phyloP scores from a whole-genome alignment of 2,113 vertebrate genomes.

The Rhombomys opimus region DNA sequence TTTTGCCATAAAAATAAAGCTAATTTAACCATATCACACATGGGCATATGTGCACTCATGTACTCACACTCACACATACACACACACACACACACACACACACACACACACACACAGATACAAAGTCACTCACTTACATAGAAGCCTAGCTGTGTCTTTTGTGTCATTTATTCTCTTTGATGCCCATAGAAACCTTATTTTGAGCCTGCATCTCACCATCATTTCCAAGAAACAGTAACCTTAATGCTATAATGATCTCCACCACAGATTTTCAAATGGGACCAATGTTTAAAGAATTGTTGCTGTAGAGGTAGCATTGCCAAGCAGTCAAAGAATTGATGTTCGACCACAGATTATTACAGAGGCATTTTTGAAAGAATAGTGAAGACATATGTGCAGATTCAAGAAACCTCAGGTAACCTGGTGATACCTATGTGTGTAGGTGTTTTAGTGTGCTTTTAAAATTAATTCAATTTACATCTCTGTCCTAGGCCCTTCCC shows the following conservation, averaged over 20 bases:
- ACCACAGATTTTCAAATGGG: not conserved
- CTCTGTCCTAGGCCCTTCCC: no score
- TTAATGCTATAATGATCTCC: not conserved
- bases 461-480: no score
- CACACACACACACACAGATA: not conserved
- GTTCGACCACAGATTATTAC: not conserved
- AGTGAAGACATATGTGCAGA: not conserved
- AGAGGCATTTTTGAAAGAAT: not conserved
- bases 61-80: not conserved
- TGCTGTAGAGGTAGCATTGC: no score
- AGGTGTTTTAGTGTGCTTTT: slow-evolving; percentile 9
- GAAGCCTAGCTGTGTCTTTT: not conserved
- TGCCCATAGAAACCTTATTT: not conserved
- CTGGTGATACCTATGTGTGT: not conserved
- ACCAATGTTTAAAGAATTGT: not conserved
- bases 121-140: not conserved
- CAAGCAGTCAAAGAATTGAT: not conserved
- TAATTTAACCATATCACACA: not conserved
- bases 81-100: not conserved
- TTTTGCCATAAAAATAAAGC: not conserved
- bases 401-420: not conserved
- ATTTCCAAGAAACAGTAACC: not conserved
- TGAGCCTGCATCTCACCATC: not conserved
- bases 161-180: slow-evolving; percentile 23
- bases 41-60: no score